Evolutionary conservation across 1,140 invertebrate species (phyloP), one percentile per base, ranked within the genome.

Genomic region (Drosophila albomicans): DNA sequence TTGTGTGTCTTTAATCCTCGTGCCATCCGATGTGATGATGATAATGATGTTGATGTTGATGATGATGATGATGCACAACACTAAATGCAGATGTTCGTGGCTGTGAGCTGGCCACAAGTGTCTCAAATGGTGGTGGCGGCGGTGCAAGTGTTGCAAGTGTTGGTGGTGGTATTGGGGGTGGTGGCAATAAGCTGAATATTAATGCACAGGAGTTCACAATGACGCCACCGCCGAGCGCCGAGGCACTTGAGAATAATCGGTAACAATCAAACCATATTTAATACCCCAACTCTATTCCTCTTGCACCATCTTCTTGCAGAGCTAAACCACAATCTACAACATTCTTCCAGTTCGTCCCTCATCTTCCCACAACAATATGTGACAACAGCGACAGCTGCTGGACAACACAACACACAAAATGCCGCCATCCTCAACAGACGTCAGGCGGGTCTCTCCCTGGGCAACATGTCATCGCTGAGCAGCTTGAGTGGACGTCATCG

Each of bases 121-220:
- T 4, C 13, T 35, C 11, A 10, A 38, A 38, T 68, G 63, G 59
- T 64, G 78, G 81, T 92, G 30, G 61, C 54, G 69, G 67, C 80
- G 58, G 45, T 71, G 77, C 20, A 25, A 25, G 66, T 46, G 56
- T 76, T 89, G 75, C 20, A 25, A 25, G 76, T 67, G 82, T 85
- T 91, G 15, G 58, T 68, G 15, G 65, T 87, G 82, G 62, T 68
- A 75, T 8, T 68, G 67, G 20, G 57, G 67, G 46, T 46, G 59
- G 58, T 38, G 82, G 59, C 70, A 94, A 94, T 86, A 95, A 96
- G 93, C 93, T 97, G 79, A 97, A 97, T 92, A 96, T 97, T 59
- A 96, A 97, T 93, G 96, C 96, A 48, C 96, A 96, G 93, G 96
- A 97, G 94, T 97, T 97, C 92, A 96, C 96, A 75, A 96, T 96